A percentile compares a stretch with the other conserved stretches of the same genome.
Evolutionary conservation across 2,797 vertebrate genomes (phyloP).

Genomic region (Sebastiscus tertius): DNA sequence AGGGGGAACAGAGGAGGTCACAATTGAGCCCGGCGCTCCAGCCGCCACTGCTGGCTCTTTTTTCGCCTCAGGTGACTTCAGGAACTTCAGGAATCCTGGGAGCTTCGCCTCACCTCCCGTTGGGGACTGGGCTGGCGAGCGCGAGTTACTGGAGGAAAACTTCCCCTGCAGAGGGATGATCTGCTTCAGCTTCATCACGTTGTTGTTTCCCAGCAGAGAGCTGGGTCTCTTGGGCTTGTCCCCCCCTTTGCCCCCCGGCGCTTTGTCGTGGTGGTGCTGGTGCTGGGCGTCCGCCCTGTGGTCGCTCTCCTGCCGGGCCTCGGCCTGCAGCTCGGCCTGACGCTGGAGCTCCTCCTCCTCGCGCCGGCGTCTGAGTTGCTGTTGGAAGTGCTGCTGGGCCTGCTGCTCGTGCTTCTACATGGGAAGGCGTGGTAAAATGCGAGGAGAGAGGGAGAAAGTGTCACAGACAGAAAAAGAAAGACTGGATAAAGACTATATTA

Average conservation of each 20-base stretch:
- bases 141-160: slow-evolving; percentile 83
- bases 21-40: slow-evolving; percentile 28
- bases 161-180: slow-evolving; percentile 94
- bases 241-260: slow-evolving; percentile 57
- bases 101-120: slow-evolving; percentile 90
- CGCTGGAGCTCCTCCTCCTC: slow-evolving; percentile 93
- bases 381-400: slow-evolving; percentile 92
- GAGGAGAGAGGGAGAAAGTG: background rate
- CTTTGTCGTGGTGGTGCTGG: slow-evolving; percentile 85
- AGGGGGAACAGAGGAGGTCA: slow-evolving; percentile 28
- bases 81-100: slow-evolving; percentile 91
- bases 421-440: background rate
- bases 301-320: slow-evolving; percentile 87
- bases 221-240: slow-evolving; percentile 93
- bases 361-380: slow-evolving; percentile 89
- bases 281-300: slow-evolving; percentile 80
- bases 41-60: slow-evolving; percentile 76
- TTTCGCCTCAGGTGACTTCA: slow-evolving; percentile 89
- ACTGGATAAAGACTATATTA: background rate
- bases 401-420: slow-evolving; percentile 91
- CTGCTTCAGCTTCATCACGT: slow-evolving; percentile 94
- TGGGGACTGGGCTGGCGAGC: slow-evolving; percentile 88
- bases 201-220: slow-evolving; percentile 92
- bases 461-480: background rate
- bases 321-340: slow-evolving; percentile 89